Evolutionary conservation across 1,140 invertebrate genomes (phyloP), one percentile per base, ranked within the genome.

Genomic region (Araneus ventricosus): DNA sequence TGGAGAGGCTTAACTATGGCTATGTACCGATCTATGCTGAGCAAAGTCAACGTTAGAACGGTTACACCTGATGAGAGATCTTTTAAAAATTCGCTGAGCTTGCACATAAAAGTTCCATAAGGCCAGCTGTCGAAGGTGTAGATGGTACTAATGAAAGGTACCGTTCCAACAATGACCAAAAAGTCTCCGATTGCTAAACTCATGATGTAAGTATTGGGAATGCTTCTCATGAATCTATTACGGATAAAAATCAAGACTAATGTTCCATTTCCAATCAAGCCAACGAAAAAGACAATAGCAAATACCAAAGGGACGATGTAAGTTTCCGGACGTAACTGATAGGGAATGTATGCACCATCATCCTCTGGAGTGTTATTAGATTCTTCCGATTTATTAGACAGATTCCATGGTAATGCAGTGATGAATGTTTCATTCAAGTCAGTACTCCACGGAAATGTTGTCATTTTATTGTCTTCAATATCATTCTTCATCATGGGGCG

Each of bases 61-160:
- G 98, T 99, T 0, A 99, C 98, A 0, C 98, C 98, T 75, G 99
- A 97, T 37, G 98, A 98, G 91, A 99, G 96, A 94, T 98, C 98
- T 95, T 98, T 98, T n/a, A 97, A 97, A 90, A 97, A 98, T 95
- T 98, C 98, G 2, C 97, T 97, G 6, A 97, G 95, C 94, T 97
- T 97, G 95, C 98, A 98, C 0, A 98, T 95, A 5, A 96, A 92
- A 41, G 96, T 95, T 8, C 97, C 97, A 95, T 97, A 98, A 0
- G 97, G 98, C 98, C 98, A 99, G 4, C 97, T 97, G 67, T 97
- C 97, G 90, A 98, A 95, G 0, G 97, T 98, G 95, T 98, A 99
- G 1, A 98, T 96, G 0, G 97, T 97, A 17, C 97, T 97, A 0
- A 97, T 97, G 95, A 98, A 97, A 0, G 98, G 98, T 1, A 98